Percentiles rank a stretch among this genome's conserved stretches.
Conservation (phyloP, 2,888 invertebrate genomes). For the Exephanes ischioxanthus region DNA sequence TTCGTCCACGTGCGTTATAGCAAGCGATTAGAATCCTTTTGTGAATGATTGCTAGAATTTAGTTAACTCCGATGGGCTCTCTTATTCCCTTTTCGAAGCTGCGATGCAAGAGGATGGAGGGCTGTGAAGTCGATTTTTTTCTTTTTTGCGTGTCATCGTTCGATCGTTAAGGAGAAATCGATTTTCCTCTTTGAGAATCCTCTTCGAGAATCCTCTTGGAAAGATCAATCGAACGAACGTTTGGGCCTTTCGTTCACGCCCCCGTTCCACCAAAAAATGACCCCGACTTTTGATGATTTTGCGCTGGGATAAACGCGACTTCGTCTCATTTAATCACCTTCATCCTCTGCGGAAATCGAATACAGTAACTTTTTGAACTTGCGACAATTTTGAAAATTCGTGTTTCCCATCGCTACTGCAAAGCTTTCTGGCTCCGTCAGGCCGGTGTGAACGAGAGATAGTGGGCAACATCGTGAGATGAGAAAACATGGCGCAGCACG, state of each 20-base stretch:
- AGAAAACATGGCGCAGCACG: constrained; percentile 10
- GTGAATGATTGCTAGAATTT: constrained; percentile 60
- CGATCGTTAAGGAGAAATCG: constrained; percentile 63
- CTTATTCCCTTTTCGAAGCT: constrained; percentile 50
- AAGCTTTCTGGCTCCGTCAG: background rate
- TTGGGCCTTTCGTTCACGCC: constrained; percentile 56
- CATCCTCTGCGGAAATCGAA: background rate
- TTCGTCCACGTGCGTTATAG: constrained; percentile 1
- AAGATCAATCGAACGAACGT: constrained; percentile 47
- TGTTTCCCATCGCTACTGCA: background rate
- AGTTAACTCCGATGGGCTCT: constrained; percentile 47
- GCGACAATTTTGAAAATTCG: background rate
- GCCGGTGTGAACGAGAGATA: background rate
- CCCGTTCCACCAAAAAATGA: constrained; percentile 39
- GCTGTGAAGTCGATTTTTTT: constrained; percentile 32
- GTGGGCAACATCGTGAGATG: background rate
- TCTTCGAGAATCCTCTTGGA: constrained; percentile 36
- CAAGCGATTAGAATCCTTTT: constrained; percentile 54
- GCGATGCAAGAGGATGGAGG: constrained; percentile 47
- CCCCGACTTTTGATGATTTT: constrained; percentile 11
- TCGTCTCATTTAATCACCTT: background rate
- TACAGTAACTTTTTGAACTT: background rate
- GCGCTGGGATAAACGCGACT: background rate
- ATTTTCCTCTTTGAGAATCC: constrained; percentile 53
- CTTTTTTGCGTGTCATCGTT: constrained; percentile 59